Evolutionary conservation across 2,797 vertebrate genomes (phyloP), one percentile per base, ranked within the genome.

Genomic region (Cyclura pinguis): DNA sequence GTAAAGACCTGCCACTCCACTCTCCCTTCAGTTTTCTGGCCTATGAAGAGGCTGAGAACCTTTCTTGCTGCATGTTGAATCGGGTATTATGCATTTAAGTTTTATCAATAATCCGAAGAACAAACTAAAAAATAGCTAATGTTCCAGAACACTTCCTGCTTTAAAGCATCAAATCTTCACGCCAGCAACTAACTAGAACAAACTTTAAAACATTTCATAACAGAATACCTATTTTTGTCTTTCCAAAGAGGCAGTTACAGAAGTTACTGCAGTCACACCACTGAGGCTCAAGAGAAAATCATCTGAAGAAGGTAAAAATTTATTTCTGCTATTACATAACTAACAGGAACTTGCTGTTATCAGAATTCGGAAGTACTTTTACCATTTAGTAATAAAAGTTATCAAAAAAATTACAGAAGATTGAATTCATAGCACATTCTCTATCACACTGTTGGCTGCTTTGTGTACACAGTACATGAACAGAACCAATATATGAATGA

Each of bases 201-300:
- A 88, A 0, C 52, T 13, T 3, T 67, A 67, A 86, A 92, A 93
- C 62, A 91, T 12, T 90, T 77, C 91, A 38, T 93, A 52, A 95
- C 6, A 80, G 73, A 77, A 78, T 91, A 29, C 62, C 91, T 90
- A 27, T 88, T 90, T 38, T 86, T 81, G 12, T 95, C 86, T 95
- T 87, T 94, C 95, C 35, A 93, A 92, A 95, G 89, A 96, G 94
- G 94, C 95, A 96, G 93, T 92, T 93, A 93, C 94, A 96, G 95
- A 94, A 89, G 86, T 92, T 74, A 91, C 89, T 86, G 90, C 89
- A 93, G 94, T 93, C 47, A 88, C 86, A 95, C 82, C 92, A 73
- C 78, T 93, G 89, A 92, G 82, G 80, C 85, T 91, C 92, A 97
- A 97, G 92, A 97, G 96, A 87, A 97, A 96, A 96, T 64, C 91